phyloP scores from a whole-genome alignment of 92 coral and sea anemone genomes.

The Porites evermanni region DNA sequence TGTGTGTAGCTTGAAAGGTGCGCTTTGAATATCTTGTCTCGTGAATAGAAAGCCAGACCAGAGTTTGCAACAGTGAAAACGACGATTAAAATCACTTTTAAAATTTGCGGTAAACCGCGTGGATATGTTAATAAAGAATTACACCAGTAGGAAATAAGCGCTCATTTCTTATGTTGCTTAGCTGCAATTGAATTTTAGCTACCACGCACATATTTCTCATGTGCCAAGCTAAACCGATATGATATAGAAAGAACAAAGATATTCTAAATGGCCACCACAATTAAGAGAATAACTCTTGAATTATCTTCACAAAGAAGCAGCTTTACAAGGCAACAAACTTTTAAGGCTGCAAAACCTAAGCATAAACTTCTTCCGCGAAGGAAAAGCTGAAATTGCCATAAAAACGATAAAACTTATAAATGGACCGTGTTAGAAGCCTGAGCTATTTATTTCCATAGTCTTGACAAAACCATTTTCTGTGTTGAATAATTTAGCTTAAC shows the following conservation, averaged over 20 bases:
- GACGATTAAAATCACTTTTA: neutral
- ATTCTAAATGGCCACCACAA: neutral
- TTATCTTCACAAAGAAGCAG: neutral
- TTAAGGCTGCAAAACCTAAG: too few relatives aligned
- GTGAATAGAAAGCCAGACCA: neutral
- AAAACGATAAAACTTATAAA: too few relatives aligned
- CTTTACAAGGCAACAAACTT: too few relatives aligned
- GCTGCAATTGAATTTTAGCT: slow-evolving; percentile 8
- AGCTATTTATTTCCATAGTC: too few relatives aligned
- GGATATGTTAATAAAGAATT: neutral
- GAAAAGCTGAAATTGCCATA: too few relatives aligned
- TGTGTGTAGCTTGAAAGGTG: slow-evolving; percentile 11
- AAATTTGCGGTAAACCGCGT: neutral
- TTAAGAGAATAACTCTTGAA: neutral
- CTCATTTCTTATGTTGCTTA: slow-evolving; percentile 4
- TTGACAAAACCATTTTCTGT: too few relatives aligned
- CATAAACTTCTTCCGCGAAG: too few relatives aligned
- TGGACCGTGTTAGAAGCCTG: too few relatives aligned
- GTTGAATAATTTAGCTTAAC: too few relatives aligned
- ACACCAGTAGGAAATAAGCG: neutral
- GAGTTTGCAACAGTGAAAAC: neutral
- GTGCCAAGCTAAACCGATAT: neutral
- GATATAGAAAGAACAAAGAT: neutral
- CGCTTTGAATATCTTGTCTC: neutral
- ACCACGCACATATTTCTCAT: neutral